phyloP scores from a whole-genome alignment of 2,888 invertebrate genomes.

The Plagiodera versicolora region DNA sequence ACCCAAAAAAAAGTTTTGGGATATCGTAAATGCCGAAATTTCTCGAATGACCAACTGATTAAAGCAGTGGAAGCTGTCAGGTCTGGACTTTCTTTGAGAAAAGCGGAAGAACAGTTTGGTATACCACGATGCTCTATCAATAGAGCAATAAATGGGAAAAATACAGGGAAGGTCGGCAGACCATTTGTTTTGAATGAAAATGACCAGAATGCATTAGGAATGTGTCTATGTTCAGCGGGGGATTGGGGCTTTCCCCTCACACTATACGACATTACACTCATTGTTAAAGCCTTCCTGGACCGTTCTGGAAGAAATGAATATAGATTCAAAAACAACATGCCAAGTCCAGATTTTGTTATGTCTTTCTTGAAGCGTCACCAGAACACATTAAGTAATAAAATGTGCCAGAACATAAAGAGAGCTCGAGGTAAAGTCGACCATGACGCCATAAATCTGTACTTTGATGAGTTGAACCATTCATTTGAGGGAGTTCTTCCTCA shows the following conservation, averaged over 20 bases:
- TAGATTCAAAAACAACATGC: slow-evolving; percentile 14
- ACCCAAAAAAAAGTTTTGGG: slow-evolving; percentile 10
- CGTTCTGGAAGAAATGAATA: slow-evolving; percentile 6
- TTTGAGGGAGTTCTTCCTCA: slow-evolving; percentile 11
- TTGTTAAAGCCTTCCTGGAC: slow-evolving; percentile 9
- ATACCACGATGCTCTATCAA: slow-evolving; percentile 15
- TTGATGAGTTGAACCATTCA: slow-evolving; percentile 6
- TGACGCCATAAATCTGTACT: slow-evolving; percentile 8
- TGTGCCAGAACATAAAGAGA: slow-evolving; percentile 14
- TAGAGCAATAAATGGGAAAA: slow-evolving; percentile 11
- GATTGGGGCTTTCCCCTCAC: slow-evolving; percentile 13
- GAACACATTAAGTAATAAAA: slow-evolving; percentile 14
- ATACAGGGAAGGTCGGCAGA: slow-evolving; percentile 15
- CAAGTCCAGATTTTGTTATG: slow-evolving; percentile 14
- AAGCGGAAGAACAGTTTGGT: slow-evolving; percentile 15
- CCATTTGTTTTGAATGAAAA: slow-evolving; percentile 13
- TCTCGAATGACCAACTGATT: slow-evolving; percentile 11
- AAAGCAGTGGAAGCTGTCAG: slow-evolving; percentile 15
- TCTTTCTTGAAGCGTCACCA: slow-evolving; percentile 11
- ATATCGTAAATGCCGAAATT: slow-evolving; percentile 6
- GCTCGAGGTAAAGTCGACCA: slow-evolving; percentile 9
- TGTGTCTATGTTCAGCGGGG: slow-evolving; percentile 13
- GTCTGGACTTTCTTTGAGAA: slow-evolving; percentile 12
- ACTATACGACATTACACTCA: slow-evolving; percentile 7
- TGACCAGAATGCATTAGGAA: slow-evolving; percentile 11